Base-by-base conservation (phyloP, 2,888 invertebrate species). In the Buathra laborator region DNA sequence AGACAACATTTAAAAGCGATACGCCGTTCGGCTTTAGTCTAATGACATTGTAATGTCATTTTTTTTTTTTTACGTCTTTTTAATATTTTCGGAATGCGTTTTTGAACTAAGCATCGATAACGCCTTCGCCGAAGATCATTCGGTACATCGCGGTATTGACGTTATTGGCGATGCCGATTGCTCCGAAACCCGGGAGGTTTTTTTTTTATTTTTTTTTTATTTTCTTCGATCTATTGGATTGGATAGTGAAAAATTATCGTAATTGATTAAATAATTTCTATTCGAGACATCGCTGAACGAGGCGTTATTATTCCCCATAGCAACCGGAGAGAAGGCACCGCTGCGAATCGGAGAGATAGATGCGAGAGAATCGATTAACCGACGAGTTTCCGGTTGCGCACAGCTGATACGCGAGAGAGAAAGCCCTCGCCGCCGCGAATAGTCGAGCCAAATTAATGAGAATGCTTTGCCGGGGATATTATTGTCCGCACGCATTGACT, bases 331-430 rank as follows among this genome's bases (percentile, higher is more conserved):
- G 56, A 56, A 37, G 62, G 68, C 67, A 51, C 62, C 48, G 62
- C 32, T 19, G 72, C 59, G 44, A 78, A 78, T 24, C 32, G 81
- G 78, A 76, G 81, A 85, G 70, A 71, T 71, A 78, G 71, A 62
- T 62, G 46, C 59, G 59, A 74, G 75, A 81, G 75, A 76, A 56
- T 44, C 56, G 84, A 85, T 71, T 81, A 80, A 84, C 84, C 48
- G 76, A 76, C 71, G 32, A 56, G 84, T 84, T 84, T 84, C 80
- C 84, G 80, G 79, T 32, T 67, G 77, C 67, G 67, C 77, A 46
- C 79, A 75, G 79, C 74, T 78, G 76, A 74, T 62, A 70, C 79
- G 3, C 56, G 12, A 16, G 10, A 10, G 24, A 10, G 56, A 24
- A 24, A 56, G 56, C 56, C 19, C 56, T 19, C 56, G 56, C 56